phyloP scores from a whole-genome alignment of 2,113 vertebrate species.

The Thryonomys swinderianus region DNA sequence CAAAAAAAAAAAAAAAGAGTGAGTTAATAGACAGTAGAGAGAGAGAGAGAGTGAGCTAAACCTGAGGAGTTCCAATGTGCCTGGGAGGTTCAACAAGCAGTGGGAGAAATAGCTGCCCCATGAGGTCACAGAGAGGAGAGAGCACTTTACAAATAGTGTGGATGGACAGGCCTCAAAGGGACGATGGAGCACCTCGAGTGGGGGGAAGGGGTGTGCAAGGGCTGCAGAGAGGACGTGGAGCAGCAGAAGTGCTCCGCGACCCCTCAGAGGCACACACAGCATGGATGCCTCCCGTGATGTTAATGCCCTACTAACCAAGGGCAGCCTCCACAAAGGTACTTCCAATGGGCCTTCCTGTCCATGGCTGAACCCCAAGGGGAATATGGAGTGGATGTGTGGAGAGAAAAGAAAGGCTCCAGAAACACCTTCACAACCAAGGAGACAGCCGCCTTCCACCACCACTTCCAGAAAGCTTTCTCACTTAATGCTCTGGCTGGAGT shows the following conservation, averaged over 20 bases:
- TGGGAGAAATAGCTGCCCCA: not conserved
- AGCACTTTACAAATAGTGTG: not conserved
- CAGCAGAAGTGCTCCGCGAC: not conserved
- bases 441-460: not conserved
- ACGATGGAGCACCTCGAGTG: not conserved
- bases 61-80: not conserved
- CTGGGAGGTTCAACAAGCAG: not conserved
- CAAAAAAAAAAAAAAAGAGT: no score
- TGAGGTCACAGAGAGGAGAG: not conserved
- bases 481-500: no score
- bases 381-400: not conserved
- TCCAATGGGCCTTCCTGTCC: not conserved
- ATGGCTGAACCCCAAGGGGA: not conserved
- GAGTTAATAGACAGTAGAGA: no score
- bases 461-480: conserved; percentile 45
- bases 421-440: not conserved
- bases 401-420: not conserved
- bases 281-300: not conserved
- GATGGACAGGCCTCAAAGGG: not conserved
- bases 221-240: not conserved
- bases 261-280: not conserved
- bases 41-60: not conserved
- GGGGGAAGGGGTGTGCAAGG: no score
- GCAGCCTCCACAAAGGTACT: not conserved
- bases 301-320: not conserved